These are phyloP conservation scores for Stratiolaelaps scimitus DNA, from an alignment of 1,140 invertebrate genomes.

Conservation along the genomic window DNA sequence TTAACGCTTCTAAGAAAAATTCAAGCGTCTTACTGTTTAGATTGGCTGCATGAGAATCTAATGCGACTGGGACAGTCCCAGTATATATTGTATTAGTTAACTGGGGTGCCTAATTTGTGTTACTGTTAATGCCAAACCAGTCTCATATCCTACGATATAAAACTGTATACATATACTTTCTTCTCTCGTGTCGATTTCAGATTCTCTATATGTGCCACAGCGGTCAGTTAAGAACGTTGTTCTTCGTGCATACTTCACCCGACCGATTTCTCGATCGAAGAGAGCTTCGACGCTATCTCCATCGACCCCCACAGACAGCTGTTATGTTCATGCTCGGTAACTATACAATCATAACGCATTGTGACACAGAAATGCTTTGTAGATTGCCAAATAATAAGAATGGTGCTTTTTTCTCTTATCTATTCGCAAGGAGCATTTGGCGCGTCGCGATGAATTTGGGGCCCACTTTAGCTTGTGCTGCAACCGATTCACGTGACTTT, in stretches of 20 bases:
- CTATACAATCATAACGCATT: not conserved
- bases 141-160: not conserved
- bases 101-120: no score
- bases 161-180: not conserved
- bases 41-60: no score
- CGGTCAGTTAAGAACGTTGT: not conserved
- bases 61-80: no score
- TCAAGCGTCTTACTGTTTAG: no score
- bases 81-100: no score
- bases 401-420: not conserved
- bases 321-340: slow-evolving; percentile 17
- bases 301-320: not conserved
- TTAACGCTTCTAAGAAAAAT: no score
- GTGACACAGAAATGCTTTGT: not conserved
- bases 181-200: not conserved
- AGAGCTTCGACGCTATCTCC: not conserved
- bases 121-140: no score
- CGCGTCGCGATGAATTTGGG: no score
- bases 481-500: no score
- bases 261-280: not conserved
- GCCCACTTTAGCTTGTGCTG: no score
- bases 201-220: not conserved
- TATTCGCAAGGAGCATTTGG: not conserved
- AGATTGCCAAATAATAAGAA: not conserved
- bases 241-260: slow-evolving; percentile 2